Evolutionary conservation across 1,140 invertebrate genomes (phyloP).

Genomic region (Camponotus floridanus): DNA sequence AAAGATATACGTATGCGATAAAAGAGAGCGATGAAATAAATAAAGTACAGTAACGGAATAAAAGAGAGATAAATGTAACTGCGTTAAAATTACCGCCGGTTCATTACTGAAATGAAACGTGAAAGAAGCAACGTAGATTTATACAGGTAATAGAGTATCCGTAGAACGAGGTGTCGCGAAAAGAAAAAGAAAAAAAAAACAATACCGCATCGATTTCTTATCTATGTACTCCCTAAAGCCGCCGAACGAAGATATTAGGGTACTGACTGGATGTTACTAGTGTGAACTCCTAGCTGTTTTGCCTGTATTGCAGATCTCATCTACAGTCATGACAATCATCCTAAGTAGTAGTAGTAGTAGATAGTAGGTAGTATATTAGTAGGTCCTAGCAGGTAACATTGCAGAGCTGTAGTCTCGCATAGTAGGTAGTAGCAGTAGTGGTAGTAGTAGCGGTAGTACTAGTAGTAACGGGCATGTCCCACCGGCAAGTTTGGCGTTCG

Average conservation of each 20-base stretch:
- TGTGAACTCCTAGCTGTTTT: conserved; percentile 85
- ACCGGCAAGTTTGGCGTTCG: conserved; percentile 66
- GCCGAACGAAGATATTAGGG: conserved; percentile 83
- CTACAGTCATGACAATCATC: conserved; percentile 86
- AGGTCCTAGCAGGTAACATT: conserved; percentile 83
- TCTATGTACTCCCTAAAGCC: conserved; percentile 87
- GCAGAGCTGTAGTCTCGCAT: conserved; percentile 80
- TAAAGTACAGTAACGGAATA: conserved; percentile 21
- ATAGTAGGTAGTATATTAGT: conserved; percentile 81
- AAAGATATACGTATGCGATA: conserved; percentile 13
- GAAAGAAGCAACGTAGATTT: conserved; percentile 29
- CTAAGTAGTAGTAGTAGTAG: conserved; percentile 84
- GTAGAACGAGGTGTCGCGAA: neutral
- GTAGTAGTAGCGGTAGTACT: conserved; percentile 70
- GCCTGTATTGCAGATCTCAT: conserved; percentile 85
- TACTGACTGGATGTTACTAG: conserved; percentile 86
- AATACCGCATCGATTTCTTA: conserved; percentile 71
- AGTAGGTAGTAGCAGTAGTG: conserved; percentile 72
- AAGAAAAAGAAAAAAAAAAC: conserved; percentile 18
- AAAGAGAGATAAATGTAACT: conserved; percentile 8
- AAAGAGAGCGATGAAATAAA: conserved; percentile 9
- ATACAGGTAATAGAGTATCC: conserved; percentile 11
- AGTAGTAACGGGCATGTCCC: conserved; percentile 70
- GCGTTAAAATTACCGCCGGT: conserved; percentile 15
- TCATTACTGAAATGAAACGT: conserved; percentile 29